Evolutionary conservation across 2,797 vertebrate species (phyloP).

Genomic region (Pteronotus mesoamericanus): DNA sequence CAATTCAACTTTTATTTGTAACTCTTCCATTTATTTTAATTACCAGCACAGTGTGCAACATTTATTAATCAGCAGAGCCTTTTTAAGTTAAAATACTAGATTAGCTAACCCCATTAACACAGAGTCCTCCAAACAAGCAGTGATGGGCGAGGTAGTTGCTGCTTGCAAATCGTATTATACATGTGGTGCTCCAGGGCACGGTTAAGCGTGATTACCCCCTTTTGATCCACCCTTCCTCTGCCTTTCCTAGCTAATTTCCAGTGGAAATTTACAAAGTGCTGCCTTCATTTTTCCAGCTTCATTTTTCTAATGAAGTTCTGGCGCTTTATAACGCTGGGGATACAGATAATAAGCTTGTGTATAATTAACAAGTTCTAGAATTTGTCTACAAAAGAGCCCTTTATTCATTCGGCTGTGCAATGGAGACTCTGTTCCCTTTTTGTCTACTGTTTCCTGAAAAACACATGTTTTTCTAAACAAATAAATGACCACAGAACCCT

Average conservation of each 20-base stretch:
- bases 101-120: conserved; percentile 93
- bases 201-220: conserved; percentile 87
- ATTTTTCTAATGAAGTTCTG: conserved; percentile 88
- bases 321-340: conserved; percentile 82
- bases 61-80: conserved; percentile 88
- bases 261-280: conserved; percentile 86
- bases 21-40: conserved; percentile 90
- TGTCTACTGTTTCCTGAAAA: conserved; percentile 48
- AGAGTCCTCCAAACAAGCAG: conserved; percentile 85
- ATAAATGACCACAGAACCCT: conserved; percentile 32
- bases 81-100: conserved; percentile 92
- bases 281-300: conserved; percentile 84
- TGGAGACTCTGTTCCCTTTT: conserved; percentile 53
- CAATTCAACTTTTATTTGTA: conserved; percentile 86
- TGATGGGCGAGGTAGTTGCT: conserved; percentile 87
- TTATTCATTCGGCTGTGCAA: conserved; percentile 66
- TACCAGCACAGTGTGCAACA: conserved; percentile 86
- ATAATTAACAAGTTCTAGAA: conserved; percentile 84
- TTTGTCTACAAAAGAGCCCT: conserved; percentile 77
- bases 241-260: conserved; percentile 87
- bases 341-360: conserved; percentile 84
- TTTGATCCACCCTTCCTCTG: conserved; percentile 88
- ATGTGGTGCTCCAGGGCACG: conserved; percentile 83
- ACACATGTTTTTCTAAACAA: conserved; percentile 10
- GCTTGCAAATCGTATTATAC: conserved; percentile 85